Percentiles rank a stretch among this genome's conserved stretches.
Evolutionary conservation across 2,797 vertebrate genomes (phyloP).

Genomic region (Mus minutoides): DNA sequence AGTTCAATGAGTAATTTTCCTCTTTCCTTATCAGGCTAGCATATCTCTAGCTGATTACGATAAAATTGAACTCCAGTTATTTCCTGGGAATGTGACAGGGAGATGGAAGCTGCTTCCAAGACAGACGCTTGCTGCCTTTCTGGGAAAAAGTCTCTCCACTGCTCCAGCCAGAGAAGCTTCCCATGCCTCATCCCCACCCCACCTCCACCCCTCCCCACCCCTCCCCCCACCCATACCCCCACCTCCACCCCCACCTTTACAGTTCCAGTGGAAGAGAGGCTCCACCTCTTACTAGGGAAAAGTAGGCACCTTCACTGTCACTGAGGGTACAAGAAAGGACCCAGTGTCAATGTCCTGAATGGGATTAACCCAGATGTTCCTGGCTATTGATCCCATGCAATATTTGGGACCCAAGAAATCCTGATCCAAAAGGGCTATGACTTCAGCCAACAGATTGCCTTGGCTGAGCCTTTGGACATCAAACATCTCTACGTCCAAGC

Average conservation of each 20-base stretch:
- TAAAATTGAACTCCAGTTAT: conserved; percentile 26
- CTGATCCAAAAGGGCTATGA: neutral
- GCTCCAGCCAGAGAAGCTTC: neutral
- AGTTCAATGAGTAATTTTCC: neutral
- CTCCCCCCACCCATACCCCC: no score
- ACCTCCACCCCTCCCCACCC: neutral
- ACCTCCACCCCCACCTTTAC: no score
- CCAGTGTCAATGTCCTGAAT: neutral
- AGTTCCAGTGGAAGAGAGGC: neutral
- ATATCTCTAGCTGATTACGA: neutral
- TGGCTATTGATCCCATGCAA: neutral
- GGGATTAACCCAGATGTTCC: neutral
- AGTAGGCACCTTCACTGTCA: neutral
- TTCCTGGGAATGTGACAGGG: neutral
- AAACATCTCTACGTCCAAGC: neutral
- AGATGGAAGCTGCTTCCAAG: neutral
- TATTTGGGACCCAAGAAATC: neutral
- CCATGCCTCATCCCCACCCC: neutral
- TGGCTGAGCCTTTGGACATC: neutral
- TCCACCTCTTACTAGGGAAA: neutral
- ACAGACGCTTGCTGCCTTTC: neutral
- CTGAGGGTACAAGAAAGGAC: neutral
- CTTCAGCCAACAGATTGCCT: neutral
- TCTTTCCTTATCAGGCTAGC: neutral
- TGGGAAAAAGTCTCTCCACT: neutral